These are phyloP conservation scores for Tachyglossus aculeatus DNA, from an alignment of 2,797 vertebrate genomes.

Conservation along the genomic window DNA sequence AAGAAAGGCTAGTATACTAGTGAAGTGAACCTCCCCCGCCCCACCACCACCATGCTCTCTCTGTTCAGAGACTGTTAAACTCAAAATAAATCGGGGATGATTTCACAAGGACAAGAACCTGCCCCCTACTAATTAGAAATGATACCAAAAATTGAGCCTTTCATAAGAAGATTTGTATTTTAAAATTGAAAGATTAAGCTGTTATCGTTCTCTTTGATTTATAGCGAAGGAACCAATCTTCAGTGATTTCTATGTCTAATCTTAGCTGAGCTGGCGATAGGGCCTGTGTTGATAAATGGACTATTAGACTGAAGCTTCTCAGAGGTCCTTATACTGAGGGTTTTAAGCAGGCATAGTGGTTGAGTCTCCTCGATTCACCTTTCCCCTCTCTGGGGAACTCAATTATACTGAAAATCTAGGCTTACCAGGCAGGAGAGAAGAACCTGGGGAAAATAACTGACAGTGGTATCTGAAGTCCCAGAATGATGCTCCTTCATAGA, in stretches of 20 bases:
- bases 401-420: too few relatives aligned
- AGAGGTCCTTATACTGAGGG: constrained; percentile 12
- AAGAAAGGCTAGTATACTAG: constrained; percentile 36
- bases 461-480: too few relatives aligned
- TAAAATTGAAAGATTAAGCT: constrained; percentile 57
- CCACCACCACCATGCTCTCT: background rate
- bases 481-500: too few relatives aligned
- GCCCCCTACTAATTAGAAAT: constrained; percentile 47
- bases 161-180: constrained; percentile 49
- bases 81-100: constrained; percentile 34
- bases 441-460: too few relatives aligned
- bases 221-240: constrained; percentile 44
- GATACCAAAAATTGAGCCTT: constrained; percentile 43
- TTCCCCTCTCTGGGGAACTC: too few relatives aligned
- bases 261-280: constrained; percentile 43
- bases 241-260: constrained; percentile 45
- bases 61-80: constrained; percentile 44
- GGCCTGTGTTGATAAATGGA: constrained; percentile 25
- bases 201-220: constrained; percentile 53
- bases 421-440: too few relatives aligned
- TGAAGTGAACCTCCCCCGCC: constrained; percentile 12
- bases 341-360: constrained; percentile 8
- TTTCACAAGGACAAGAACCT: constrained; percentile 42
- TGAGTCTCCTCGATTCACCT: background rate
- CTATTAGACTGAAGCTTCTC: constrained; percentile 32